phyloP scores from a whole-genome alignment of 2,888 invertebrate genomes.

The Drosophila paracracens region DNA sequence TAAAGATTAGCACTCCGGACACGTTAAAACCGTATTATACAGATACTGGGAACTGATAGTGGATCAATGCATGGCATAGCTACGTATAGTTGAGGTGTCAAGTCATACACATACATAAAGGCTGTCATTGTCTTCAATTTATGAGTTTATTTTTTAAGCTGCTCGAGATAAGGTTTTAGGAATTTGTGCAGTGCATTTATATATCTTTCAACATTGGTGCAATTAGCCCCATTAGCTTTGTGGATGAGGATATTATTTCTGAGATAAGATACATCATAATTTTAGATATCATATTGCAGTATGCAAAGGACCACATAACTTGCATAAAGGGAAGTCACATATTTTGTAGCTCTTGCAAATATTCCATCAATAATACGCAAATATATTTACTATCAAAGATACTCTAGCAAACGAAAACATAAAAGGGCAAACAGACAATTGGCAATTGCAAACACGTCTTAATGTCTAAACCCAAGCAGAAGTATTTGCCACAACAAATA shows the following conservation, averaged over 20 bases:
- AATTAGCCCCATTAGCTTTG: too few species aligned
- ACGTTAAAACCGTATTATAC: not conserved
- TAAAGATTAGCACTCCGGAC: not conserved
- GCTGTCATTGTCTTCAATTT: not conserved
- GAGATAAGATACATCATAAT: not conserved
- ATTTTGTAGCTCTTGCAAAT: slow-evolving; percentile 12
- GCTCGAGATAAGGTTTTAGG: not conserved
- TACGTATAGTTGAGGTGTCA: not conserved
- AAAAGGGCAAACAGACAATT: slow-evolving; percentile 19
- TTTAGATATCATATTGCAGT: not conserved
- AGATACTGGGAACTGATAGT: not conserved
- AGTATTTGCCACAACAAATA: slow-evolving; percentile 49
- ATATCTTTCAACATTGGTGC: not conserved
- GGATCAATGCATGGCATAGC: not conserved
- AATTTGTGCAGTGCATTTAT: not conserved
- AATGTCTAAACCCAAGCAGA: slow-evolving; percentile 36
- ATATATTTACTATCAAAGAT: slow-evolving; percentile 26
- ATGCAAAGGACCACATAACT: not conserved
- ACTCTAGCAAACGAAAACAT: not conserved
- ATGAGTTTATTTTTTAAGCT: not conserved
- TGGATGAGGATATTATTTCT: too few species aligned
- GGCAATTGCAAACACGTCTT: slow-evolving; percentile 52
- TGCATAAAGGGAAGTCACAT: not conserved
- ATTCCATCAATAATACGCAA: slow-evolving; percentile 33
- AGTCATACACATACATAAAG: not conserved